Base-by-base conservation (phyloP, 2,888 invertebrate species). In the Drepana falcataria region DNA sequence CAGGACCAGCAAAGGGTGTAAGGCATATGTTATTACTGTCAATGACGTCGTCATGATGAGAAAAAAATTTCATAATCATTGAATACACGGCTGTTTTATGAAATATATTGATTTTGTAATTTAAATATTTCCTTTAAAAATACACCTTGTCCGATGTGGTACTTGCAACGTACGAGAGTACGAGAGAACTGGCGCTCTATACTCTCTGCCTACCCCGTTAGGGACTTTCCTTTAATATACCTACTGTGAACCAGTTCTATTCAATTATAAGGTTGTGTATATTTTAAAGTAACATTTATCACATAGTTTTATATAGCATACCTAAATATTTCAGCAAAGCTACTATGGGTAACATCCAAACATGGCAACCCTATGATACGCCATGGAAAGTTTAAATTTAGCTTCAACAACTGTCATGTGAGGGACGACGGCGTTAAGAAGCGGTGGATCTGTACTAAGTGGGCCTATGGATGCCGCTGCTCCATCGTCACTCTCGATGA, bases 1-100 rank as follows among this genome's bases (percentile, higher is more conserved):
- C 35, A 64, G 59, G 48, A 55, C 56, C 21, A 53, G 54, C 52
- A 53, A 51, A 5, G 59, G 62, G 4, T 71, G 68, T 53, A 59
- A 54, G 4, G 64, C 64, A 4, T 51, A 58, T 7, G 9, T 68
- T 7, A 55, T 51, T 33, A 66, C 65, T 34, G n/a, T 60, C 4
- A 37, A 65, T n/a, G 52, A 55, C 4, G 35, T 54, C 5, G 56
- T 69, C 33, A 47, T 57, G 4, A 55, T 55, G 3, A 44, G 48
- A 2, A 51, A 48, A 3, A 48, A 57, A 21, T 52, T 53, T 48
- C 55, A 66, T 44, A 64, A 56, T 40, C 63, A 65, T 44, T 57
- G 35, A 55, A 21, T 4, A 35, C 2, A 21, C 3, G 33, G 44
- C n/a, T 54, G 33, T 35, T 47, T 9, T 53, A 48, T 35, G 35